Evolutionary conservation across 2,113 vertebrate genomes (phyloP).

Genomic region (Hippocampus mohnikei): DNA sequence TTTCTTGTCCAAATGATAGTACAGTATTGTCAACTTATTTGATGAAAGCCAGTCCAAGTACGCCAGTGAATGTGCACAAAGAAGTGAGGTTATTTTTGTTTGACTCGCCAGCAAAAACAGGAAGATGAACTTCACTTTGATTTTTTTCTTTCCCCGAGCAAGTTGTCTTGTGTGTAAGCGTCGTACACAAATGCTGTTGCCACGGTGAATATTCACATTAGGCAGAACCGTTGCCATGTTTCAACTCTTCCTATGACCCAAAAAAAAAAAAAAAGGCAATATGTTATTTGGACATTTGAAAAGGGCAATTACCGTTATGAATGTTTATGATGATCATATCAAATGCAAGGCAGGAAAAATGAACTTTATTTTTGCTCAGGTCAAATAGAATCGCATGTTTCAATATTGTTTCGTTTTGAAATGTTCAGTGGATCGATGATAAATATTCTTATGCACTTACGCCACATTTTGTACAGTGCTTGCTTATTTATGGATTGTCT

Average conservation of each 20-base stretch:
- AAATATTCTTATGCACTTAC: neutral
- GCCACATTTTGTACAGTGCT: slow-evolving; percentile 5
- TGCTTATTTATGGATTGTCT: slow-evolving; percentile 14
- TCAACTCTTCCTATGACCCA: neutral
- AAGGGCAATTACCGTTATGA: neutral
- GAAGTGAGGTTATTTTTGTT: neutral
- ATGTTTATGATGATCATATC: neutral
- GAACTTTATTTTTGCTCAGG: slow-evolving; percentile 19
- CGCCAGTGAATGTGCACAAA: neutral
- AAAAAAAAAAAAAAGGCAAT: neutral
- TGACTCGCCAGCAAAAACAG: neutral
- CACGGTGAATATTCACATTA: neutral
- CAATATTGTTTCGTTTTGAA: neutral
- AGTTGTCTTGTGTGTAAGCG: neutral
- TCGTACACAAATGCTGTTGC: neutral
- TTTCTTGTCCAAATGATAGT: neutral
- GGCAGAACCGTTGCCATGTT: neutral
- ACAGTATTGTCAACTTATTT: neutral
- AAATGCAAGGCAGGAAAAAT: neutral
- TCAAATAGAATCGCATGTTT: neutral
- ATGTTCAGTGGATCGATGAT: neutral
- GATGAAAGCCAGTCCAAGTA: neutral
- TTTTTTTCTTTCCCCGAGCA: too few relatives aligned
- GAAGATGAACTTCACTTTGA: too few relatives aligned
- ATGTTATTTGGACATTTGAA: neutral